phyloP scores from a whole-genome alignment of 1,140 invertebrate species.

The Oryctes rhinoceros region DNA sequence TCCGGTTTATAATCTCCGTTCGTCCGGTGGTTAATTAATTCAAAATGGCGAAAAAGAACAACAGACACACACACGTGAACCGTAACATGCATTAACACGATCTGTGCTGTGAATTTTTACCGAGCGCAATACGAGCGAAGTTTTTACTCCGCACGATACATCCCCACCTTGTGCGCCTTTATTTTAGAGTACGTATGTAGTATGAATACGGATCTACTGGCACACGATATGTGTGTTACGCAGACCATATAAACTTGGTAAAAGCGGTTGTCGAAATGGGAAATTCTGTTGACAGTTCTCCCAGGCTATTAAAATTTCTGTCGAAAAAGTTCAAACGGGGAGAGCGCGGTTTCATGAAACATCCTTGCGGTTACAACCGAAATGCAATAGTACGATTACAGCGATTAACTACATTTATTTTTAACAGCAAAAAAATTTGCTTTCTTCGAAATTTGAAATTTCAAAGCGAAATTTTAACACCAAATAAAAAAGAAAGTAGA shows the following conservation, averaged over 20 bases:
- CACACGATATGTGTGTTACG: background rate
- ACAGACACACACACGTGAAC: background rate
- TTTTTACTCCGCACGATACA: background rate
- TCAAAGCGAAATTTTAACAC: no score
- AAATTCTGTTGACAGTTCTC: constrained; percentile 1
- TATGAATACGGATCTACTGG: background rate
- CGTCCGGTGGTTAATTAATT: background rate
- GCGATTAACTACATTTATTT: no score
- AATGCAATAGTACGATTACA: no score
- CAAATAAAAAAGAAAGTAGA: no score
- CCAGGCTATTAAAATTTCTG: background rate
- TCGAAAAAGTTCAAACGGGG: no score
- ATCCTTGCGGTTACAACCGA: no score
- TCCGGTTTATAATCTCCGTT: background rate
- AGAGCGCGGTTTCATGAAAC: no score
- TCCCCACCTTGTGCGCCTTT: background rate
- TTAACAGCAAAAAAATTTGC: no score
- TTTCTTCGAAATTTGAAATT: no score
- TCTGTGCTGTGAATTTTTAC: constrained; percentile 3
- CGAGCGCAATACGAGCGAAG: constrained; percentile 18
- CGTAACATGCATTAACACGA: constrained; percentile 3
- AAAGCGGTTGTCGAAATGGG: background rate
- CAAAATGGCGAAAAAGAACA: constrained; percentile 16
- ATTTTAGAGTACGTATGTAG: constrained; percentile 2
- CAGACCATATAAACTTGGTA: background rate